These are phyloP conservation scores for Ptilonorhynchus violaceus DNA, from an alignment of 2,113 vertebrate species.

Conservation along the genomic window DNA sequence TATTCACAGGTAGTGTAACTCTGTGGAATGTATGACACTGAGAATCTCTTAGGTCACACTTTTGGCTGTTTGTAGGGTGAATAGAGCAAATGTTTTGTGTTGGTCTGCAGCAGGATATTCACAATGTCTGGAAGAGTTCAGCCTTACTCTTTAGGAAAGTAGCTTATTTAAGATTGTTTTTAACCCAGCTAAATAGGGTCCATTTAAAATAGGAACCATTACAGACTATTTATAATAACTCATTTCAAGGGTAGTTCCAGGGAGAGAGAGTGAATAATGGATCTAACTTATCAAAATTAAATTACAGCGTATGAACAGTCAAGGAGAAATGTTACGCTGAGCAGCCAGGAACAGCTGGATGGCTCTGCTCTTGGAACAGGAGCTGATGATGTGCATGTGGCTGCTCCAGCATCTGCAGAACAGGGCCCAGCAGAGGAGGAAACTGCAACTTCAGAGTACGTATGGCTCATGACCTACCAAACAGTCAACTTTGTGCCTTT, in stretches of 20 bases:
- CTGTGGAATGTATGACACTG: neutral
- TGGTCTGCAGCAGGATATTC: neutral
- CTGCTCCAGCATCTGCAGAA: conserved; percentile 33
- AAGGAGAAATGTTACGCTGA: neutral
- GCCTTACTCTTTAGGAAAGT: neutral
- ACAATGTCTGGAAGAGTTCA: neutral
- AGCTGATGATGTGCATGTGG: conserved; percentile 52
- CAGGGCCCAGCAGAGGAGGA: conserved; percentile 27
- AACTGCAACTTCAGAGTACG: conserved; percentile 50
- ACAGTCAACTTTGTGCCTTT: neutral
- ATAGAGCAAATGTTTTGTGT: neutral
- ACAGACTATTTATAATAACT: neutral
- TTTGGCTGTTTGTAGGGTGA: neutral
- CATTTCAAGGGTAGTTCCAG: neutral
- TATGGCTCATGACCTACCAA: neutral
- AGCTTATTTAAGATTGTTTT: neutral
- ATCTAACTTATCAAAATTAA: neutral
- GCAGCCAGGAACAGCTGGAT: conserved; percentile 52
- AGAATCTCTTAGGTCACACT: neutral
- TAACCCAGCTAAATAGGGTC: neutral
- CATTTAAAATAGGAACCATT: neutral
- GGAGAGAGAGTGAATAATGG: neutral
- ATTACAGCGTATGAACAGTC: conserved; percentile 52
- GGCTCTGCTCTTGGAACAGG: conserved; percentile 81
- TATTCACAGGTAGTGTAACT: neutral